Base-by-base conservation (phyloP, 2,888 invertebrate genomes). In the Cephus nigrinus region DNA sequence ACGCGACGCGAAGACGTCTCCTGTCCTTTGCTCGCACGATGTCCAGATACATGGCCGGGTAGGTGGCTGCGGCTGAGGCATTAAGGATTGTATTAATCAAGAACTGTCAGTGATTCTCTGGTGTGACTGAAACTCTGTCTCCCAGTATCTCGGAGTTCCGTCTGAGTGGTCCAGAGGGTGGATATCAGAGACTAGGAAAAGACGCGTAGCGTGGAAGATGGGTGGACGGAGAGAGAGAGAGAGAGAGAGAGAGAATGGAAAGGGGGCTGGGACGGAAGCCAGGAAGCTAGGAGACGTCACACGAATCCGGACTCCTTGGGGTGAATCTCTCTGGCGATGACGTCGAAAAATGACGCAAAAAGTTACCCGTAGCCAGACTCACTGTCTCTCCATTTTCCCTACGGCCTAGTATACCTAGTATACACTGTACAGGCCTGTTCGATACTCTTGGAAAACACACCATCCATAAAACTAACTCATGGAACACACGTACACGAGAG, bases 1-100 rank as follows among this genome's bases (percentile, higher is more conserved):
- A 34, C 32, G 34, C 23, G 68, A 69, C 55, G 12, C 31, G 55
- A 34, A 32, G 76, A 74, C 30, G 30, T 68, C 69, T 5, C 31
- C 76, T 40, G 33, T 73, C 68, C 32, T 72, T 12, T 76, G 40
- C 69, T 73, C 76, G 68, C 55, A 72, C 75, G 71, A 68, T 69
- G 76, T 55, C 34, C 69, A 73, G 75, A 75, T 74, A 76, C 79
- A 75, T 78, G 78, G 74, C 69, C 0, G 23, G 4, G 23, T 55
- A 15, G 55, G 55, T 55, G 55, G 55, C 55, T 55, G 74, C 11
- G 33, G 74, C n/a, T 35, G 81, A 78, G 84, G 85, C 88, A 90
- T 90, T 90, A 90, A 88, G 90, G 87, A 89, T 90, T 90, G 89
- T 90, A 91, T 91, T 91, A 91, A 91, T 91, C 91, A 91, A 90